A percentile compares a stretch with the other conserved stretches of the same genome.
phyloP scores from a whole-genome alignment of 2,888 invertebrate species.

The Caenorhabditis macrosperma region DNA sequence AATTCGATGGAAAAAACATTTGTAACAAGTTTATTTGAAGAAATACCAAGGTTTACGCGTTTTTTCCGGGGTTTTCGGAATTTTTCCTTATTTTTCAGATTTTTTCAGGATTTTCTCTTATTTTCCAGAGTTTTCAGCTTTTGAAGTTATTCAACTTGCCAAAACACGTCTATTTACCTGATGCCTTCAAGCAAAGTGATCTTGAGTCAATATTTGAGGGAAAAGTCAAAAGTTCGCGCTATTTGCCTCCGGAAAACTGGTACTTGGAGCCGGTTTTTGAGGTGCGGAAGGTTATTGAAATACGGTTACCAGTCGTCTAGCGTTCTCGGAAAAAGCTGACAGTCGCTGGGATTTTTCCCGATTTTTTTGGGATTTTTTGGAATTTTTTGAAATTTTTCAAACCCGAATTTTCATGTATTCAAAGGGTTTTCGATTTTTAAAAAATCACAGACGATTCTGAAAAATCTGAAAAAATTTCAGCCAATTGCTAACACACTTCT shows the following conservation, averaged over 20 bases:
- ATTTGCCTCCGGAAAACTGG: slow-evolving; percentile 34
- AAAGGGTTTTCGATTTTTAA: too few relatives aligned
- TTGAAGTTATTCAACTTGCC: neutral
- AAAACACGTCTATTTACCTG: neutral
- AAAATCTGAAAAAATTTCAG: neutral
- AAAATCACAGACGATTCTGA: too few relatives aligned
- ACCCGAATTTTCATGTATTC: neutral
- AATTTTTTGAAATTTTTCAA: neutral
- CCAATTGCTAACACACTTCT: neutral
- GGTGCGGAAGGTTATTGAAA: neutral
- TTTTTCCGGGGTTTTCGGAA: neutral
- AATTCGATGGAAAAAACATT: too few relatives aligned
- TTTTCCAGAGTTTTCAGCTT: neutral
- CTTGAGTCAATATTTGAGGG: slow-evolving; percentile 2
- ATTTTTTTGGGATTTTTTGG: neutral
- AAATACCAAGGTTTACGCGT: too few relatives aligned
- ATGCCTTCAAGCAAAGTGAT: neutral
- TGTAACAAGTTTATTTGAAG: too few relatives aligned
- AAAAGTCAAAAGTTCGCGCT: slow-evolving; percentile 3
- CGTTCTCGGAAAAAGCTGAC: neutral
- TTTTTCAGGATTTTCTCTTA: neutral
- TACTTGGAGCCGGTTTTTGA: slow-evolving; percentile 14
- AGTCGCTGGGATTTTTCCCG: neutral
- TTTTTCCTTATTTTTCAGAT: neutral
- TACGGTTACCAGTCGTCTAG: neutral